These are phyloP conservation scores for Syrista parreyssii DNA, from an alignment of 2,888 invertebrate species.

Conservation along the genomic window DNA sequence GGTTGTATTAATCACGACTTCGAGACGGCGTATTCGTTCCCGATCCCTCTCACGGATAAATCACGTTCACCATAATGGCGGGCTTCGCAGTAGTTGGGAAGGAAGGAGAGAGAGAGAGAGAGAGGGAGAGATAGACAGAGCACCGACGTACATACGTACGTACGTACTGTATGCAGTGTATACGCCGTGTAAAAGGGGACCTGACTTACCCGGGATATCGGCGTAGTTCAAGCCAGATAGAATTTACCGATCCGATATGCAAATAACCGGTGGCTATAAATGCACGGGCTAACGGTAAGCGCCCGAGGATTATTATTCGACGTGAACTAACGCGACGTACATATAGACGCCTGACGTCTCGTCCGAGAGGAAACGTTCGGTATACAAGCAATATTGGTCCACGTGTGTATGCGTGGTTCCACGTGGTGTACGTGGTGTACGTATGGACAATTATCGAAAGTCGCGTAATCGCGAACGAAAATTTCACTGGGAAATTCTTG, in stretches of 20 bases:
- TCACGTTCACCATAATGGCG: conserved; percentile 43
- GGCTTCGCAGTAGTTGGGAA: not conserved
- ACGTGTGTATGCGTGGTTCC: too few relatives aligned
- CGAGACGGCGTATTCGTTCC: conserved; percentile 17
- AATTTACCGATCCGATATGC: conserved; percentile 59
- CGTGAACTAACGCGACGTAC: conserved; percentile 20
- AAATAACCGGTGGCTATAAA: conserved; percentile 53
- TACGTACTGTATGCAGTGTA: not conserved
- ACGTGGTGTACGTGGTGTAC: not conserved
- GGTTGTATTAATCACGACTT: conserved; percentile 6
- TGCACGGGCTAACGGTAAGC: conserved; percentile 55
- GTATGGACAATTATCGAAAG: not conserved
- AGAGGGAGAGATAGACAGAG: not conserved
- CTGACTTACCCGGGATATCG: conserved; percentile 9
- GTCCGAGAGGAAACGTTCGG: not conserved
- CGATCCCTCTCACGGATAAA: conserved; percentile 36
- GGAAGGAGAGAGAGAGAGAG: not conserved
- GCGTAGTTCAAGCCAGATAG: conserved; percentile 31
- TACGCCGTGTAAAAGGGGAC: conserved; percentile 20
- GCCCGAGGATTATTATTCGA: conserved; percentile 54
- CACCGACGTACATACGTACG: too few relatives aligned
- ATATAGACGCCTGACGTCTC: not conserved
- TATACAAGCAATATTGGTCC: not conserved
- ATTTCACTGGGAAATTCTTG: not conserved
- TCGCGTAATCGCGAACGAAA: not conserved